A percentile compares a stretch with the other conserved stretches of the same genome.
phyloP scores from a whole-genome alignment of 2,113 vertebrate species.

The Callopanchax toddi region DNA sequence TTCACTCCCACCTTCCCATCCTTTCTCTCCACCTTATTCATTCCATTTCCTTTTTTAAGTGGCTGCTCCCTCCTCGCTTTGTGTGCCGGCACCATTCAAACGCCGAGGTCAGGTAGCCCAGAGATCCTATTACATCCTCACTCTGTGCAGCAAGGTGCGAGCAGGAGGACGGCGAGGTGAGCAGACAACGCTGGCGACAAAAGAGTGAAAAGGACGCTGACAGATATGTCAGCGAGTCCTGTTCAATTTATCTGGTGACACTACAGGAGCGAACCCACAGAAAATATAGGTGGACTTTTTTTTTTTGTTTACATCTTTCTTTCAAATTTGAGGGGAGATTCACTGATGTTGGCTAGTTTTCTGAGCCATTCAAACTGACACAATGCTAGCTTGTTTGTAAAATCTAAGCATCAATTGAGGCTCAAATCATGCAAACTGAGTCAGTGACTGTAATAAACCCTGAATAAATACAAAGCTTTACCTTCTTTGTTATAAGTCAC shows the following conservation, averaged over 20 bases:
- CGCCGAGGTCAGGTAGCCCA: constrained; percentile 67
- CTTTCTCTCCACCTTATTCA: constrained; percentile 51
- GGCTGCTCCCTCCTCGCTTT: constrained; percentile 56
- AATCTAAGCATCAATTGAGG: too few relatives aligned
- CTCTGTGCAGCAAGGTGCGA: constrained; percentile 24
- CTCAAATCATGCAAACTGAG: too few relatives aligned
- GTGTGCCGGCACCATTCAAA: constrained; percentile 60
- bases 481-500: too few relatives aligned
- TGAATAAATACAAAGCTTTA: too few relatives aligned
- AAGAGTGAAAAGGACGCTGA: constrained; percentile 50
- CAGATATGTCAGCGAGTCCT: constrained; percentile 66
- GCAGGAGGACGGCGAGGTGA: constrained; percentile 11
- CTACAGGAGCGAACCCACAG: constrained; percentile 21
- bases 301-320: constrained; percentile 19
- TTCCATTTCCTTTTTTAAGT: constrained; percentile 72
- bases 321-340: constrained; percentile 9
- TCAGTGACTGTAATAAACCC: too few relatives aligned
- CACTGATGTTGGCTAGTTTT: too few relatives aligned
- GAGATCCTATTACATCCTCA: constrained; percentile 60
- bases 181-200: constrained; percentile 7
- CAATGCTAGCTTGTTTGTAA: too few relatives aligned
- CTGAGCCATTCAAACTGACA: too few relatives aligned
- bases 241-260: constrained; percentile 57
- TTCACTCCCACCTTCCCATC: constrained; percentile 35
- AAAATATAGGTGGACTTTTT: constrained; percentile 18